Conservation (phyloP, 2,113 vertebrate genomes). For the Elgaria multicarinata region DNA sequence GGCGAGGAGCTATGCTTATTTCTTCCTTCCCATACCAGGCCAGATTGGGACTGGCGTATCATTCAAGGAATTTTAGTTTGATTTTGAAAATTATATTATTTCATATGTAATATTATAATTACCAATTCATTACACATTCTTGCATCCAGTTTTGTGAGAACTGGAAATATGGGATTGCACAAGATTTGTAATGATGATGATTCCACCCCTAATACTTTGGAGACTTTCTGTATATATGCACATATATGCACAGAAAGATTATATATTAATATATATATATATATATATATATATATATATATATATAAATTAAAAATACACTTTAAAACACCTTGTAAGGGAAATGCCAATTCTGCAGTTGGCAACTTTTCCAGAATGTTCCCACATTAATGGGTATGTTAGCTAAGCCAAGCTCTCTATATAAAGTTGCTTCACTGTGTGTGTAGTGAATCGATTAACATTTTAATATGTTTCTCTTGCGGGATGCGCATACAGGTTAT, state of each 20-base stretch:
- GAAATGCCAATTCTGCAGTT: neutral
- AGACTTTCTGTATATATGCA: neutral
- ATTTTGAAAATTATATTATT: no score
- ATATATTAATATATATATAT: neutral
- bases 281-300: no score
- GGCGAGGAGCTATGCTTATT: no score
- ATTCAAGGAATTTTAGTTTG: no score
- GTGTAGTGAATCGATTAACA: slow-evolving; percentile 17
- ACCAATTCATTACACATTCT: neutral
- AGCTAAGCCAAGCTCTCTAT: neutral
- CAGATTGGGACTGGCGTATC: no score
- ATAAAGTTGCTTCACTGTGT: neutral
- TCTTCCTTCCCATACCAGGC: no score
- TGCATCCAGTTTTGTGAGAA: neutral
- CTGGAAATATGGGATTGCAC: neutral
- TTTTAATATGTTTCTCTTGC: slow-evolving; percentile 1
- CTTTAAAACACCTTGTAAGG: neutral
- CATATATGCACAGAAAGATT: neutral
- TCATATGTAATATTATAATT: neutral
- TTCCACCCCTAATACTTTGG: neutral
- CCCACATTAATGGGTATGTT: neutral
- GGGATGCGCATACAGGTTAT: neutral
- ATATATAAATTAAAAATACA: neutral
- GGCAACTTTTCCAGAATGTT: neutral
- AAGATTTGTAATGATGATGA: neutral